Conservation (phyloP, 2,113 vertebrate species). For the Catharus fuscescens region DNA sequence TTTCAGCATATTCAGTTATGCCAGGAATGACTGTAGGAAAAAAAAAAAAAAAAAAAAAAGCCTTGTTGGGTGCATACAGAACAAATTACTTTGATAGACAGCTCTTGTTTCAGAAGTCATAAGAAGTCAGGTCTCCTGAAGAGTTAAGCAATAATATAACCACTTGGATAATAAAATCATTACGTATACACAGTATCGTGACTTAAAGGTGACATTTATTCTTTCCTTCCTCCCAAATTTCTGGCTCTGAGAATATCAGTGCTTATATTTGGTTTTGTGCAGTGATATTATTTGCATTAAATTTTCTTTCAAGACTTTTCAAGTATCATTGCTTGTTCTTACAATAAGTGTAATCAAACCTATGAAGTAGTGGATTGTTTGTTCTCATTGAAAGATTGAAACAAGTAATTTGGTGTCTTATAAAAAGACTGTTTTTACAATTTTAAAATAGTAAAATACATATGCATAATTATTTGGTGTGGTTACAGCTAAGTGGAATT, state of each 20-base stretch:
- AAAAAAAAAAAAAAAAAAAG: neutral
- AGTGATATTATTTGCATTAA: neutral
- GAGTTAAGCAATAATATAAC: neutral
- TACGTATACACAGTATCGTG: neutral
- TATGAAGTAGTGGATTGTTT: neutral
- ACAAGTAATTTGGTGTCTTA: neutral
- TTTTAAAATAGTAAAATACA: neutral
- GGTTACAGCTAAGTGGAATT: neutral
- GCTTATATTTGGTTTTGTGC: neutral
- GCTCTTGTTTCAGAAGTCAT: neutral
- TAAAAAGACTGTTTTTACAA: neutral
- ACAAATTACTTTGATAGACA: neutral
- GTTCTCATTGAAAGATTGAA: neutral
- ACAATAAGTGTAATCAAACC: neutral
- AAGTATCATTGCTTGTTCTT: neutral
- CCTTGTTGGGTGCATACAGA: neutral
- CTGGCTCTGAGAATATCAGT: neutral
- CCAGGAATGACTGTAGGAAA: neutral
- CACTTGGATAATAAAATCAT: neutral
- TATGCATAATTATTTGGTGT: neutral
- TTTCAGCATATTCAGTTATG: slow-evolving; percentile 16
- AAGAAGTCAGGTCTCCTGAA: neutral
- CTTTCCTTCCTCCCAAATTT: neutral
- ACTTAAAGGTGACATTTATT: neutral
- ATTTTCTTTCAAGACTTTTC: neutral